Evolutionary conservation across 2,797 vertebrate genomes (phyloP).

Genomic region (Pantherophis vulpinus): DNA sequence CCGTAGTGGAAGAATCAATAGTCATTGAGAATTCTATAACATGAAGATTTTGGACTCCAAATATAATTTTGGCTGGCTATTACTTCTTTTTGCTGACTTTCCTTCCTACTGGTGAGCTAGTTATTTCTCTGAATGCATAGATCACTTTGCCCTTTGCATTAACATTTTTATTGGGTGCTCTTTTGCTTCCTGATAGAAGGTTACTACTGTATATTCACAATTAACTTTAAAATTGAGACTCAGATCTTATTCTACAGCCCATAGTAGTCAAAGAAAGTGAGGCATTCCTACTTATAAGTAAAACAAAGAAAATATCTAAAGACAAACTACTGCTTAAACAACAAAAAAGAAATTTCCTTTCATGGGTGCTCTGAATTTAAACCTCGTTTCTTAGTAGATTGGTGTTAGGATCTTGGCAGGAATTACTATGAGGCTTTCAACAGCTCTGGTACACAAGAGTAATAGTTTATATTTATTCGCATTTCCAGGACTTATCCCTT

Average conservation of each 20-base stretch:
- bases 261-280: neutral
- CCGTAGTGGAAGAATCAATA: neutral
- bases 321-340: neutral
- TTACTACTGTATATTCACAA: conserved; percentile 24
- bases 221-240: conserved; percentile 24
- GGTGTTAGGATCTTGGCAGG: neutral
- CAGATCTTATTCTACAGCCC: conserved; percentile 9
- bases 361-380: neutral
- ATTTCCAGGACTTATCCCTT: neutral
- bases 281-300: neutral
- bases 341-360: neutral
- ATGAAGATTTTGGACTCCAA: conserved; percentile 13
- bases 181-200: conserved; percentile 22
- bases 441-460: neutral
- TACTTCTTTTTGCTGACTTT: conserved; percentile 23
- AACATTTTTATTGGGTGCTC: conserved; percentile 21
- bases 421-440: neutral
- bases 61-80: neutral
- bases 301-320: neutral
- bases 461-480: neutral
- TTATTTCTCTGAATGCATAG: conserved; percentile 11
- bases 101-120: conserved; percentile 1
- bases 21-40: neutral
- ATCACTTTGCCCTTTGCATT: conserved; percentile 29
- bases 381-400: neutral